A percentile compares a stretch with the other conserved stretches of the same genome.
phyloP scores from a whole-genome alignment of 2,113 vertebrate species.

The Pelecanoides urinatrix region DNA sequence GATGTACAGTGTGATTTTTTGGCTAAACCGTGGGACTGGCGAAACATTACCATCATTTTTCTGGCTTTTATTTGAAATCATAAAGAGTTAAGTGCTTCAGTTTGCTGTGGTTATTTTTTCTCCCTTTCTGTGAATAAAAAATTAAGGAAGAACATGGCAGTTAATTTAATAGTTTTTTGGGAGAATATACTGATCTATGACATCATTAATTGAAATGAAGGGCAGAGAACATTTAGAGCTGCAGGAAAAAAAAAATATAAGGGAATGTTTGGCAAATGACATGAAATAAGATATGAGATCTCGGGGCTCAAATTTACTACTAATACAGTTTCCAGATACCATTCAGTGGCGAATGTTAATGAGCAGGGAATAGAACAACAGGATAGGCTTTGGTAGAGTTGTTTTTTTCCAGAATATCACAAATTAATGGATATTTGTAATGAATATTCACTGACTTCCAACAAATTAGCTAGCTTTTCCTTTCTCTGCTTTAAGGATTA shows the following conservation, averaged over 20 bases:
- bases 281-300: background rate
- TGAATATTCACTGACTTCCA: background rate
- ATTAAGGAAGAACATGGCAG: background rate
- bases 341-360: background rate
- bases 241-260: background rate
- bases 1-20: conserved; percentile 50
- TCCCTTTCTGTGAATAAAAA: conserved; percentile 7
- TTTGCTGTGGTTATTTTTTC: conserved; percentile 23
- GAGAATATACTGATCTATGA: conserved; percentile 34
- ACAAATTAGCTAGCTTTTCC: background rate
- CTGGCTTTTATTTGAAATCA: conserved; percentile 61
- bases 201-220: conserved; percentile 47
- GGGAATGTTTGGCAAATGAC: background rate
- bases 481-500: background rate
- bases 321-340: background rate
- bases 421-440: background rate
- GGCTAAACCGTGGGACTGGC: conserved; percentile 13
- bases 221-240: background rate
- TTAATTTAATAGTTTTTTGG: conserved; percentile 50
- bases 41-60: conserved; percentile 54
- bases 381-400: background rate
- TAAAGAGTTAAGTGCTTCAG: conserved; percentile 55
- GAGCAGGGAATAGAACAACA: background rate
- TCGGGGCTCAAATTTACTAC: background rate
- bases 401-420: background rate